Percentiles rank a stretch among this genome's conserved stretches.
Conservation (phyloP, 2,797 vertebrate species). For the Knipowitschia caucasica region DNA sequence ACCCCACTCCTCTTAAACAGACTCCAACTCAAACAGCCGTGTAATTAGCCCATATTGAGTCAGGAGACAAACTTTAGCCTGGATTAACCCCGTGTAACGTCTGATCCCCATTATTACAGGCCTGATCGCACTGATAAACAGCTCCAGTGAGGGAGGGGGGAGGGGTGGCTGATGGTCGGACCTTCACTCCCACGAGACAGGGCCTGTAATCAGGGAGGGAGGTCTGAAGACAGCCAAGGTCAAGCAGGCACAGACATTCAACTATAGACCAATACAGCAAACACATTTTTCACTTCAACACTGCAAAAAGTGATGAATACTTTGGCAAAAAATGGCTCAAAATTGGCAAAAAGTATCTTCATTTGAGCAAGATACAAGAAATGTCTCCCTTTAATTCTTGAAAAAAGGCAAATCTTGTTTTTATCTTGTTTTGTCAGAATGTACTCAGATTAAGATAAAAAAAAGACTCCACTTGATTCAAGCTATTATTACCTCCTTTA, state of each 20-base stretch:
- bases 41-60: slow-evolving; percentile 64
- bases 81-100: slow-evolving; percentile 51
- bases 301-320: no score
- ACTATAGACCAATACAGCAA: not conserved
- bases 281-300: not conserved
- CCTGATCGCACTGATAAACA: slow-evolving; percentile 55
- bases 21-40: slow-evolving; percentile 48
- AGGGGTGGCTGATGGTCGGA: slow-evolving; percentile 36
- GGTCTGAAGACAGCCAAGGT: slow-evolving; percentile 34
- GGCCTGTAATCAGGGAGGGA: slow-evolving; percentile 55
- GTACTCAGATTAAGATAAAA: no score
- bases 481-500: no score
- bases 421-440: no score
- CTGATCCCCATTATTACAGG: slow-evolving; percentile 28
- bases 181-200: slow-evolving; percentile 47
- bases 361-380: no score
- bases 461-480: no score
- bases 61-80: slow-evolving; percentile 37
- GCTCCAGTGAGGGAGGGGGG: slow-evolving; percentile 17
- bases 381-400: no score
- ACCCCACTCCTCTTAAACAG: slow-evolving; percentile 22
- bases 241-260: no score
- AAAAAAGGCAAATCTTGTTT: no score
- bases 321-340: no score
- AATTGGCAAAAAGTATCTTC: no score